These are phyloP conservation scores for Phyllotreta cruciferae DNA, from an alignment of 2,888 invertebrate genomes.

Conservation along the genomic window DNA sequence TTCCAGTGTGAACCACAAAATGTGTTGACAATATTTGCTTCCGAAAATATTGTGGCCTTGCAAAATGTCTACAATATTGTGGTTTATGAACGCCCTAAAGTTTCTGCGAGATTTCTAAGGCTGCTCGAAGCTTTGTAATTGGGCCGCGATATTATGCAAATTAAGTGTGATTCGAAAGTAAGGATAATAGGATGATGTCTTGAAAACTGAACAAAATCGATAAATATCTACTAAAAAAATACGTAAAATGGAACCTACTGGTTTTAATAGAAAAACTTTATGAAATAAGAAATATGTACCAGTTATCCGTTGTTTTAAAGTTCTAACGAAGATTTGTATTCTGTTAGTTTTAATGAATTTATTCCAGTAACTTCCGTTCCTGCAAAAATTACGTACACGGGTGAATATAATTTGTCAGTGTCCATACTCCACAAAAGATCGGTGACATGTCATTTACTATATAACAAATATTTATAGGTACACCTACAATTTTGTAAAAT, in stretches of 20 bases:
- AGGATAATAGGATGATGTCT: neutral
- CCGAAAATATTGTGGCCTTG: too few relatives aligned
- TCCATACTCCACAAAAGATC: conserved; percentile 26
- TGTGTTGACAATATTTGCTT: too few relatives aligned
- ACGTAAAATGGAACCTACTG: conserved; percentile 1
- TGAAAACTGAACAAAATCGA: neutral
- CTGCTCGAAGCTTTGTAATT: too few relatives aligned
- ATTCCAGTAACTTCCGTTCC: conserved; percentile 21
- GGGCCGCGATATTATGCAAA: too few relatives aligned
- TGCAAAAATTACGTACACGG: conserved; percentile 16
- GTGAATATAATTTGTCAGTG: conserved; percentile 31
- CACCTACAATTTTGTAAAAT: conserved; percentile 25
- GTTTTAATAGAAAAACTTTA: conserved; percentile 1
- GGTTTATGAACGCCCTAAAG: too few relatives aligned
- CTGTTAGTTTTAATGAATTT: conserved; percentile 26
- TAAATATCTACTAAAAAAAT: neutral
- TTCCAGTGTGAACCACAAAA: too few relatives aligned
- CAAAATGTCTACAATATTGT: too few relatives aligned
- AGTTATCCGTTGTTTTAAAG: conserved; percentile 18
- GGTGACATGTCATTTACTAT: conserved; percentile 30
- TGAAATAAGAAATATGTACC: conserved; percentile 25
- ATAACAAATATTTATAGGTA: conserved; percentile 27
- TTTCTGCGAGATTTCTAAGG: too few relatives aligned
- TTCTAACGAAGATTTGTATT: conserved; percentile 25
- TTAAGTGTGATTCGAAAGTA: too few relatives aligned